Conservation (phyloP, 2,113 vertebrate species). For the Pyrgilauda ruficollis region DNA sequence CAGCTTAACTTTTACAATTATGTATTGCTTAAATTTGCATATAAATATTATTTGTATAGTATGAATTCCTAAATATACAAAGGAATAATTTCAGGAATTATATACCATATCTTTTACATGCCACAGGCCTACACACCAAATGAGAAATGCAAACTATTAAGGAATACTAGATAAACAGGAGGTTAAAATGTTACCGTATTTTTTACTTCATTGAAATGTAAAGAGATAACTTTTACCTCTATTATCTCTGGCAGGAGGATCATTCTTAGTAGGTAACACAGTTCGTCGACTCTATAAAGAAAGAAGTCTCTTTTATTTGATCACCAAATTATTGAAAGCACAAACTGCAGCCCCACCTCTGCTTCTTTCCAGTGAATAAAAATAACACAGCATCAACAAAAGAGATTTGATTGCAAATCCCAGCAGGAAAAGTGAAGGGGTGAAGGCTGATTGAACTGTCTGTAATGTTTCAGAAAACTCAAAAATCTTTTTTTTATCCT, state of each 20-base stretch:
- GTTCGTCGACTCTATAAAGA: conserved; percentile 81
- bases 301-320: background rate
- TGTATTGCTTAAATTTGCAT: background rate
- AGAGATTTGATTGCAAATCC: background rate
- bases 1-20: background rate
- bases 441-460: background rate
- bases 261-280: conserved; percentile 82
- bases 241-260: conserved; percentile 85
- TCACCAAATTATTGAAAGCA: background rate
- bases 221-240: conserved; percentile 78
- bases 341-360: background rate
- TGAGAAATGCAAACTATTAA: background rate
- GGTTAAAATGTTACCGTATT: background rate
- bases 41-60: background rate
- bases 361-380: conserved; percentile 6
- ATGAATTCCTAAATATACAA: background rate
- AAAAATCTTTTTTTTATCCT: background rate
- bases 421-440: background rate
- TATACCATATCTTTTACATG: background rate
- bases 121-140: background rate
- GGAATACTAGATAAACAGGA: background rate
- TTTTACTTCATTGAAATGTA: background rate
- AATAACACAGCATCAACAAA: accelerated
- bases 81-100: background rate
- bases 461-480: background rate